Base-by-base conservation (phyloP, 2,797 vertebrate genomes). In the Sebastes matsubarae region DNA sequence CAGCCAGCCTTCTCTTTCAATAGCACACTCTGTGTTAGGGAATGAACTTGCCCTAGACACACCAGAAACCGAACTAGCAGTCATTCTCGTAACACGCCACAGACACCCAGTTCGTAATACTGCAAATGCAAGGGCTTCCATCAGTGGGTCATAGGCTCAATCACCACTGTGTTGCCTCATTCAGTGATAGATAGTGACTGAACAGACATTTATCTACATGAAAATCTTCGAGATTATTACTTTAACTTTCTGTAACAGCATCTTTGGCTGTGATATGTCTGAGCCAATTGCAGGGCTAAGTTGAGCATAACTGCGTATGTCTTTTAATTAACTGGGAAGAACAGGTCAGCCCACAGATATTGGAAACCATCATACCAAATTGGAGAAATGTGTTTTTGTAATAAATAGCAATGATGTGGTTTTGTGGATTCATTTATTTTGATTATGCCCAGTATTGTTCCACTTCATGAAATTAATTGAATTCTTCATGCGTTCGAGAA, bases 401-500 rank as follows among this genome's bases (percentile, higher is more conserved):
- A 93, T 92, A 91, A 93, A 94, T 84, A 89, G 89, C 90, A 92
- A 92, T 93, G 83, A 93, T 93, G 82, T 92, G 85, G 74, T 90
- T 89, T 92, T 89, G 87, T 90, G 88, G 86, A 93, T 94, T 92
- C 87, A 94, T 95, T 94, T 92, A 92, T 94, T 95, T 88, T 93
- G 92, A 94, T 94, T 94, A 93, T 78, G 77, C 80, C 83, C 84
- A 82, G 78, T 87, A 91, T 94, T 93, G 89, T 95, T 93, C 88
- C 93, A 93, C 92, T 91, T 89, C 86, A 88, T 87, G 79, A 90
- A 91, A 94, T 90, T 94, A 93, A 94, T 93, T 92, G 87, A 94
- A 92, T 93, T 91, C 72, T 82, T 91, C 84, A 85, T 89, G 92
- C 89, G 55, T 91, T 88, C 77, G 82, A 90, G 82, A 83, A 88